Percentiles rank a stretch among this genome's conserved stretches.
phyloP scores from a whole-genome alignment of 2,113 vertebrate genomes.

The Peromyscus leucopus region DNA sequence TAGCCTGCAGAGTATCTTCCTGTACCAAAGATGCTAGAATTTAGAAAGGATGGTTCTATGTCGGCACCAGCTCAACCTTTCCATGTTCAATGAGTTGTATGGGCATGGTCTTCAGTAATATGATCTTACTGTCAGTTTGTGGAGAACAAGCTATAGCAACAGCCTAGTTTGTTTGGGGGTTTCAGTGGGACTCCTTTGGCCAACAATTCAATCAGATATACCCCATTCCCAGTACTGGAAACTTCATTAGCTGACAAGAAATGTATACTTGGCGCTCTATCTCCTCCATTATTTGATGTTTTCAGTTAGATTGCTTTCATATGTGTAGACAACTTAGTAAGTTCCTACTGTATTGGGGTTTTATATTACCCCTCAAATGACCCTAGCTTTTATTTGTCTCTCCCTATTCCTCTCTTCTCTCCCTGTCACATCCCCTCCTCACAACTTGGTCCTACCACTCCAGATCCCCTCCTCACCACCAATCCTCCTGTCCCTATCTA shows the following conservation, averaged over 20 bases:
- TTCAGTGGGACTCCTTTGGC: neutral
- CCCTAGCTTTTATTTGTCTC: neutral
- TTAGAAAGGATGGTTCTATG: no score
- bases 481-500: neutral
- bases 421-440: neutral
- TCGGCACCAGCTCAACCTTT: neutral
- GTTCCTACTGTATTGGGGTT: neutral
- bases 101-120: neutral
- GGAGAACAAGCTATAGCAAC: neutral
- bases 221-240: neutral
- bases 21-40: neutral
- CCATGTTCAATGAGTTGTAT: neutral
- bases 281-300: neutral
- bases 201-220: neutral
- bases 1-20: neutral
- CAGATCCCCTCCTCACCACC: neutral
- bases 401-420: neutral
- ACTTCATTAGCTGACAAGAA: neutral
- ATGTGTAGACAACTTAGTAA: neutral
- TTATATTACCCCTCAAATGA: neutral
- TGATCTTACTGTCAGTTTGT: neutral
- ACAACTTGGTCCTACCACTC: neutral
- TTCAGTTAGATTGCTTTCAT: neutral
- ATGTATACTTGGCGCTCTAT: neutral
- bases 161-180: neutral